These are phyloP conservation scores for Thermophis baileyi DNA, from an alignment of 2,113 vertebrate species.

Conservation along the genomic window DNA sequence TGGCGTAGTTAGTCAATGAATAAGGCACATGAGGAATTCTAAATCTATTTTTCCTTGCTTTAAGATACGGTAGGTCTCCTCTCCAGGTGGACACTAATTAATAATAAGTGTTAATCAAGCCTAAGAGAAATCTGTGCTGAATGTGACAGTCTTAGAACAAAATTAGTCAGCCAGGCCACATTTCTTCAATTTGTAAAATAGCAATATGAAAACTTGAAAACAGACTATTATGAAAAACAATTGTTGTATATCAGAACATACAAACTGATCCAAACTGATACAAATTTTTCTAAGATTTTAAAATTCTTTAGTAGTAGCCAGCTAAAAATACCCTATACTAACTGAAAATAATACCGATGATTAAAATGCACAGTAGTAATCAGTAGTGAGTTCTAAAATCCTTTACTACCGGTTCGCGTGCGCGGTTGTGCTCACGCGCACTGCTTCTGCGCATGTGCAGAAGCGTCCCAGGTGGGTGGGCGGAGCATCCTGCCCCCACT, in stretches of 20 bases:
- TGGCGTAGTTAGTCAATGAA: conserved; percentile 4
- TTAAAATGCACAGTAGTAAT: neutral
- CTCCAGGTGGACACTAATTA: neutral
- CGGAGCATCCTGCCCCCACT: too few species aligned
- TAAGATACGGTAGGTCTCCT: conserved; percentile 7
- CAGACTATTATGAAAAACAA: neutral
- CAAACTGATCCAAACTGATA: conserved; percentile 25
- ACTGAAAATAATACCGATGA: neutral
- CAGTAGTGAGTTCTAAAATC: too few species aligned
- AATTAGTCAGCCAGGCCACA: neutral
- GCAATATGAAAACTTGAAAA: conserved; percentile 5
- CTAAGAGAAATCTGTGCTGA: conserved; percentile 17
- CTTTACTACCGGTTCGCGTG: too few species aligned
- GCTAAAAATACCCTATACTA: neutral
- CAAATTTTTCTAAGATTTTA: neutral
- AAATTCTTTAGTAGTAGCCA: neutral
- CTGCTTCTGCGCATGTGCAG: too few species aligned
- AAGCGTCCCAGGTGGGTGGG: too few species aligned
- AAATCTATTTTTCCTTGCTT: neutral
- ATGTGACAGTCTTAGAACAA: neutral
- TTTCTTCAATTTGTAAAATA: neutral
- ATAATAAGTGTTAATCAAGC: neutral
- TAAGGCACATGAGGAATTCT: neutral
- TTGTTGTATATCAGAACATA: neutral
- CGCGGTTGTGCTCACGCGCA: too few species aligned